Percentiles rank a stretch among this genome's conserved stretches.
Evolutionary conservation across 2,888 invertebrate genomes (phyloP).

Genomic region (Acanthosepion lycidas): DNA sequence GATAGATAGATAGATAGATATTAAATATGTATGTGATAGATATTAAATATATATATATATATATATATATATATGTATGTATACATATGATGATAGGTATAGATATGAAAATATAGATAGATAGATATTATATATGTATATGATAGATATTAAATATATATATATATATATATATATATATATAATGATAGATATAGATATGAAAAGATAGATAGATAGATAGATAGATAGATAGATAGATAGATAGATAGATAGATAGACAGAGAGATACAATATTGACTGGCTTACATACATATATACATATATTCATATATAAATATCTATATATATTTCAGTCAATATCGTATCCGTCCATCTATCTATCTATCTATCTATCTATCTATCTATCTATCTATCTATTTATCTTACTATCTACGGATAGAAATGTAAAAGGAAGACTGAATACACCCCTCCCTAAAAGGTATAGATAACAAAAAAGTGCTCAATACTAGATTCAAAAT

Average conservation of each 20-base stretch:
- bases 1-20: too few relatives aligned
- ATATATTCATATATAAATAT: background rate
- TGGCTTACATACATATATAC: background rate
- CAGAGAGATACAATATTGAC: too few relatives aligned
- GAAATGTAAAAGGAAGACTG: background rate
- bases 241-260: too few relatives aligned
- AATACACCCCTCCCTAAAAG: background rate
- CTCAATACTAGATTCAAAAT: too few relatives aligned
- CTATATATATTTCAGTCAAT: background rate
- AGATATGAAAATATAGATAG: background rate
- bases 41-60: background rate
- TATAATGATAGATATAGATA: background rate
- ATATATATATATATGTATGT: background rate
- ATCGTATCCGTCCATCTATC: background rate
- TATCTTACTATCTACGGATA: background rate
- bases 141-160: background rate
- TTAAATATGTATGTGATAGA: too few relatives aligned
- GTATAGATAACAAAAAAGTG: too few relatives aligned
- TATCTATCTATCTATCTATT: slow-evolving; percentile 1
- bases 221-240: too few relatives aligned
- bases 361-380: background rate
- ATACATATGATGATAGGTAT: background rate
- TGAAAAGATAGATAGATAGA: too few relatives aligned
- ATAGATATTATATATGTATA: too few relatives aligned
- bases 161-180: background rate